Evolutionary conservation across 2,113 vertebrate species (phyloP).

Genomic region (Lycaon pictus): DNA sequence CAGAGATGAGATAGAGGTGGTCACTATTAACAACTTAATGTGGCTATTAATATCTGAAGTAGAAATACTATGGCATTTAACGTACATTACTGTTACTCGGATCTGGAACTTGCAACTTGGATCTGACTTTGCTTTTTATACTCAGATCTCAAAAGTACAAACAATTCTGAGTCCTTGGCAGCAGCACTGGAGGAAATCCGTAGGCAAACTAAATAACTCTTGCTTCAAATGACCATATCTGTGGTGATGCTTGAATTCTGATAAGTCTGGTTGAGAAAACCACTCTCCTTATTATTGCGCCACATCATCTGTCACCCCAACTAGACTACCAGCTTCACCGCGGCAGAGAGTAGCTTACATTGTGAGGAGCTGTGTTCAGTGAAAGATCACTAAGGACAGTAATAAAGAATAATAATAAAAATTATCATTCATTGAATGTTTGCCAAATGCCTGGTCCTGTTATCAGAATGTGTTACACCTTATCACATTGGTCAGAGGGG

Average conservation of each 20-base stretch:
- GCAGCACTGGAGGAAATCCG: not conserved
- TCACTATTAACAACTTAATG: not conserved
- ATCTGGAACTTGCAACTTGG: not conserved
- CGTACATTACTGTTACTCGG: not conserved
- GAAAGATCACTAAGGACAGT: not conserved
- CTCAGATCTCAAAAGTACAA: slow-evolving; percentile 28
- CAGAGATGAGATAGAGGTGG: not conserved
- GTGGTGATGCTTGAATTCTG: not conserved
- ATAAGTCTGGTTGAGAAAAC: not conserved
- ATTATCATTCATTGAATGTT: not conserved
- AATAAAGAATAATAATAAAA: not conserved
- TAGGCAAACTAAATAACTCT: not conserved
- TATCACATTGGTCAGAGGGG: not conserved
- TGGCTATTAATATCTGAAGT: not conserved
- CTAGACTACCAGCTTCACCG: not conserved
- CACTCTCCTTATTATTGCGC: not conserved
- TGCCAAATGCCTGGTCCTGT: not conserved
- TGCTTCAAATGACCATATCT: not conserved
- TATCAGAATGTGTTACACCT: not conserved
- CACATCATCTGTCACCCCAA: not conserved
- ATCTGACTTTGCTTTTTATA: not conserved
- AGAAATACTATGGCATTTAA: not conserved
- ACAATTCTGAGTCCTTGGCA: not conserved
- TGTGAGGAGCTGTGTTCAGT: not conserved
- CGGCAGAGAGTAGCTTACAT: not conserved